Evolutionary conservation across 2,113 vertebrate genomes (phyloP), one percentile per base, ranked within the genome.

Genomic region (Tauraco erythrolophus): DNA sequence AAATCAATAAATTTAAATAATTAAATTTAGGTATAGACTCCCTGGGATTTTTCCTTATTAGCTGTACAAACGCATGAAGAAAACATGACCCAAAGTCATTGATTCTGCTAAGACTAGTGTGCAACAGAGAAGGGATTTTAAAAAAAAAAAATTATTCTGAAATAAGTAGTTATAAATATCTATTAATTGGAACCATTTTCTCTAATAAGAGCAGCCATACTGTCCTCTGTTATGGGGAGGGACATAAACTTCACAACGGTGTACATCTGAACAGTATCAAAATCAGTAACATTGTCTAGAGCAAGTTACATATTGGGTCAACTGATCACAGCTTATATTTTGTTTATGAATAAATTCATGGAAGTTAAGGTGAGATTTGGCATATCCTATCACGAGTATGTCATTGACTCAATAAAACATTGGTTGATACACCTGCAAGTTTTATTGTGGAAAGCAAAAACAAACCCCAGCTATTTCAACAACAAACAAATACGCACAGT

Each of bases 341-440:
- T 51, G 8, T 72, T 70, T 35, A 28, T 24, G 37, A 9, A 57
- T 17, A 50, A 75, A 61, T 41, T 35, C 27, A 60, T 10, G 2
- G 37, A 71, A 61, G 18, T 60, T 60, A 1, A 0, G 18, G 14
- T 24, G 19, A 90, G 25, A 88, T 71, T 58, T 0, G 0, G 0
- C 48, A 60, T 3, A 14, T 28, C 41, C 37, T 56, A 43, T 14
- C 25, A 54, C 14, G 81, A 89, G 14, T 7, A 45, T 2, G 7
- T 41, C 54, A 69, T 3, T 62, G 31, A 50, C n/a, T 25, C 18
- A 7, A 57, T 28, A 33, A 58, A 70, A 71, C 27, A 43, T 1
- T 48, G 10, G 6, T 17, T 48, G 23, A 94, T n/a, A 33, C 7
- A 65, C 14, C 30, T 37, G 0, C 10, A 45, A 79, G 22, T 78